Percentiles rank a stretch among this genome's conserved stretches.
Conservation (phyloP, 1,140 invertebrate species). For the Galendromus occidentalis region DNA sequence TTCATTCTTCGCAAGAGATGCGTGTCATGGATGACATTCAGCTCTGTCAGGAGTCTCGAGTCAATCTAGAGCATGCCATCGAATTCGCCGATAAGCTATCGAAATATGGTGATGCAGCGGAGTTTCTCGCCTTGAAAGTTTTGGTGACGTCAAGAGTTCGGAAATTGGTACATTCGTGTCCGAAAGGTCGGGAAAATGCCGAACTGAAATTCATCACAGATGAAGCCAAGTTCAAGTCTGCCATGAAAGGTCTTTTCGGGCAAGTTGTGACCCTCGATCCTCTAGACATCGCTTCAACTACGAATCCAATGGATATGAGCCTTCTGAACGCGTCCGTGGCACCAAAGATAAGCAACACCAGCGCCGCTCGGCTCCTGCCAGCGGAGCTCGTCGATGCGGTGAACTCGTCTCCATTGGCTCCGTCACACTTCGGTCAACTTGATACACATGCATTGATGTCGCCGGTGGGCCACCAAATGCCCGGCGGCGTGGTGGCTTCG, state of each 20-base stretch:
- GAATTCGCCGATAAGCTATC: constrained; percentile 55
- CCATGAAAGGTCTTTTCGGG: neutral
- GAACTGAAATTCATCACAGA: constrained; percentile 50
- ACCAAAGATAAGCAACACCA: neutral
- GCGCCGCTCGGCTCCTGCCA: neutral
- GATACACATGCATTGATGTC: neutral
- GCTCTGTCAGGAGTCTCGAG: constrained; percentile 50
- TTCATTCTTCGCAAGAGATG: constrained; percentile 62
- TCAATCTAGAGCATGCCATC: constrained; percentile 59
- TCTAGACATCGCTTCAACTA: neutral
- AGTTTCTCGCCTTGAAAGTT: constrained; percentile 52
- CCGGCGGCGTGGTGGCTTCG: neutral
- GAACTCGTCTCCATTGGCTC: neutral
- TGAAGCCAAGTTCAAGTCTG: neutral
- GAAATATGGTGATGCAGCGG: constrained; percentile 55
- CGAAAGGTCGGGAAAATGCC: constrained; percentile 26
- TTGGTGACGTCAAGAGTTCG: constrained; percentile 16
- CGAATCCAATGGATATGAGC: neutral
- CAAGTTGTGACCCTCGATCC: neutral
- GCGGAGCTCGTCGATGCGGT: neutral
- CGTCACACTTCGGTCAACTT: neutral
- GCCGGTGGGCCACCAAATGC: neutral
- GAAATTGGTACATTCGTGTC: neutral
- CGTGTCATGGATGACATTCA: constrained; percentile 68
- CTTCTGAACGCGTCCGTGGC: neutral